Conservation (phyloP, 1,140 invertebrate genomes). For the Plodia interpunctella region DNA sequence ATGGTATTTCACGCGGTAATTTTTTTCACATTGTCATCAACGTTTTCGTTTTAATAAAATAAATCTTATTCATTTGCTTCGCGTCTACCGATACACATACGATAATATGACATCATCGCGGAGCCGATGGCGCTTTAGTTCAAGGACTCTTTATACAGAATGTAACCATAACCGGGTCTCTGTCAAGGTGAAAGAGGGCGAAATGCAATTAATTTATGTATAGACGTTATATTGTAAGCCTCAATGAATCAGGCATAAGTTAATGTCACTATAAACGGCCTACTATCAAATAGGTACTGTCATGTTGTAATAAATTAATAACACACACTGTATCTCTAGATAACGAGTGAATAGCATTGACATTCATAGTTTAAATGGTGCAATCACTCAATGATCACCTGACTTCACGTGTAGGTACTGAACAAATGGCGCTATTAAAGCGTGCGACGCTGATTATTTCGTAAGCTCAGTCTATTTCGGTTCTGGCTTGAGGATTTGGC, state of each 20-base stretch:
- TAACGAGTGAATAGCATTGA: not conserved
- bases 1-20: not conserved
- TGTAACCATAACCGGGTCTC: not conserved
- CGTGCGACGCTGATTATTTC: slow-evolving; percentile 38
- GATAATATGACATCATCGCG: slow-evolving; percentile 38
- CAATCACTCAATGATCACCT: slow-evolving; percentile 30
- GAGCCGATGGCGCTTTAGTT: slow-evolving; percentile 17
- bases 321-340: not conserved
- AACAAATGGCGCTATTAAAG: slow-evolving; percentile 17
- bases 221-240: not conserved
- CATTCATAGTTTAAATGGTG: slow-evolving; percentile 1
- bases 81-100: not conserved
- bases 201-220: not conserved
- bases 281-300: not conserved
- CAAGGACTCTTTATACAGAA: slow-evolving; percentile 16
- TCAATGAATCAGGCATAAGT: not conserved
- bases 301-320: not conserved
- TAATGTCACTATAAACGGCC: too few species aligned
- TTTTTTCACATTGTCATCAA: not conserved
- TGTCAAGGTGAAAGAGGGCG: not conserved
- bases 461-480: slow-evolving; percentile 60
- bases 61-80: not conserved
- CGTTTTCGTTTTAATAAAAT: not conserved
- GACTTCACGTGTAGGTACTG: slow-evolving; percentile 30
- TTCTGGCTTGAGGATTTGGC: slow-evolving; percentile 40